These are phyloP conservation scores for Frieseomelitta varia DNA, from an alignment of 1,140 invertebrate genomes.

Conservation along the genomic window DNA sequence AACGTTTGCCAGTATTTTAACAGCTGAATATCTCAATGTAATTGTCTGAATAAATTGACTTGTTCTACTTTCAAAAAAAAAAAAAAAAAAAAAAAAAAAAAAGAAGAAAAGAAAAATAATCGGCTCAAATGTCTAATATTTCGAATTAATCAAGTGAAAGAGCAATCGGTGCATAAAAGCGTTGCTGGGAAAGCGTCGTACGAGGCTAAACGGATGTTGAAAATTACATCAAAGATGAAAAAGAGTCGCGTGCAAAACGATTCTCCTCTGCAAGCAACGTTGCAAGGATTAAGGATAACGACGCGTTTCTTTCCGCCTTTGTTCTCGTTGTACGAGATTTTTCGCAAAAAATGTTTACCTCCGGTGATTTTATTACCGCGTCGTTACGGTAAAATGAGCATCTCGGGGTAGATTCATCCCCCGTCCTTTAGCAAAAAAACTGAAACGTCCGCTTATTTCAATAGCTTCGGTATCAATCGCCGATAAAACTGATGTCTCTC, in stretches of 20 bases:
- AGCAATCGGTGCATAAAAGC: not conserved
- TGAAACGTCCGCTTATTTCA: no score
- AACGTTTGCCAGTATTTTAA: no score
- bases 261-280: not conserved
- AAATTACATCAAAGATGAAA: constrained; percentile 16
- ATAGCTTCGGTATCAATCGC: no score
- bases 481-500: no score
- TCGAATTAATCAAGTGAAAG: not conserved
- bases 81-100: no score
- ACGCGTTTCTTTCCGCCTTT: not conserved
- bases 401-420: no score
- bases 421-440: no score
- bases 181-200: not conserved
- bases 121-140: not conserved
- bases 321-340: not conserved
- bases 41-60: no score
- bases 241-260: constrained; percentile 3
- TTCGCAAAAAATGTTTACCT: not conserved
- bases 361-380: not conserved
- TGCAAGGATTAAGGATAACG: constrained; percentile 30
- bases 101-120: no score
- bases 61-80: no score
- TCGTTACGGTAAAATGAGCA: no score
- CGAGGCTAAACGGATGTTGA: not conserved
- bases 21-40: no score